Percentiles rank a stretch among this genome's conserved stretches.
phyloP scores from a whole-genome alignment of 2,113 vertebrate genomes.

The Otis tarda region DNA sequence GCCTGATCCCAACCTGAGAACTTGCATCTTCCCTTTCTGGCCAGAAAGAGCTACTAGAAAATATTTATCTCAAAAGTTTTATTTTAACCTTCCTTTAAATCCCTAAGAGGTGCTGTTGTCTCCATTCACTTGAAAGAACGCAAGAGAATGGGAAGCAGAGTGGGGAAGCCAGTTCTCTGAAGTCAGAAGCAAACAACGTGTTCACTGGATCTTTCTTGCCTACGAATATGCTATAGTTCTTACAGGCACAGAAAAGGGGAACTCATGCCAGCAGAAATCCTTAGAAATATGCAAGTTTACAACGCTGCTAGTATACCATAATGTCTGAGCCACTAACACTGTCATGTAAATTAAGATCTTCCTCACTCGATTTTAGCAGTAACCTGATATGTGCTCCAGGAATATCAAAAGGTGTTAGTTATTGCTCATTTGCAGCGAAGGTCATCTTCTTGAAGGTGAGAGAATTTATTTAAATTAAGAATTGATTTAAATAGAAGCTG shows the following conservation, averaged over 20 bases:
- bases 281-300: neutral
- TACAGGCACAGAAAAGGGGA: neutral
- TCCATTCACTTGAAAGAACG: neutral
- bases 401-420: neutral
- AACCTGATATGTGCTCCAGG: neutral
- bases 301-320: neutral
- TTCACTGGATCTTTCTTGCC: neutral
- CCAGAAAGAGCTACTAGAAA: neutral
- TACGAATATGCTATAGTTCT: neutral
- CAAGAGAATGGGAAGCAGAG: neutral
- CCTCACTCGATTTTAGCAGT: neutral
- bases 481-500: neutral
- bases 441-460: neutral
- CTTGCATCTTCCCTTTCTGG: neutral
- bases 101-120: neutral
- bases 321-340: neutral
- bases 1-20: neutral
- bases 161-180: neutral
- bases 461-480: neutral
- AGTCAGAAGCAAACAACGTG: neutral
- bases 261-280: neutral
- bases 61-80: neutral
- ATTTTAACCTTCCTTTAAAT: neutral
- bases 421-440: neutral
- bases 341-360: neutral